Conservation (phyloP, 2,797 vertebrate species). For the Phylloscopus collybita region DNA sequence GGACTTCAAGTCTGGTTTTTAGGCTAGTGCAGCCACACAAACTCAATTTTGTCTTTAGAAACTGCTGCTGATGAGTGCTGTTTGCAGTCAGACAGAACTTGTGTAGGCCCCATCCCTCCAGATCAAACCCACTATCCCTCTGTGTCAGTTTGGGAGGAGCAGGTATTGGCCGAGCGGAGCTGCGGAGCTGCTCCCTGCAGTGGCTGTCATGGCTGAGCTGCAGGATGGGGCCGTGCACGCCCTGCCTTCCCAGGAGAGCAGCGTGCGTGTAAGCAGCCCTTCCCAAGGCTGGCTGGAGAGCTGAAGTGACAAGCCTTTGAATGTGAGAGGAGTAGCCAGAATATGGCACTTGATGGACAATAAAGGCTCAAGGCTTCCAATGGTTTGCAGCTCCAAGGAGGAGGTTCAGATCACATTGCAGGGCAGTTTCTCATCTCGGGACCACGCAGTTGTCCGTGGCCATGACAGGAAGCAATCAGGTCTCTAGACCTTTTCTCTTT, state of each 20-base stretch:
- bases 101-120: neutral
- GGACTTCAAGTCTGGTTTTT: neutral
- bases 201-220: neutral
- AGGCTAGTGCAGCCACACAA: neutral
- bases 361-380: neutral
- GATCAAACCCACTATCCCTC: neutral
- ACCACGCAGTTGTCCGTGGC: neutral
- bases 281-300: neutral
- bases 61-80: neutral
- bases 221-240: rapidly evolving
- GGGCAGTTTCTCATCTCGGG: neutral
- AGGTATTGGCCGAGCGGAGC: neutral
- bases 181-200: neutral
- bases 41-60: neutral
- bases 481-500: neutral
- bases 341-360: rapidly evolving
- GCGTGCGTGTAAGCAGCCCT: neutral
- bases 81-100: neutral
- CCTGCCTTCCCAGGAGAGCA: neutral
- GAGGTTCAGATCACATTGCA: neutral
- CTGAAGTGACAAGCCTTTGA: neutral
- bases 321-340: neutral
- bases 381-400: neutral
- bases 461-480: neutral
- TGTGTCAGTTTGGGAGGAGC: neutral